phyloP scores from a whole-genome alignment of 2,888 invertebrate species.

The Dioctria linearis region DNA sequence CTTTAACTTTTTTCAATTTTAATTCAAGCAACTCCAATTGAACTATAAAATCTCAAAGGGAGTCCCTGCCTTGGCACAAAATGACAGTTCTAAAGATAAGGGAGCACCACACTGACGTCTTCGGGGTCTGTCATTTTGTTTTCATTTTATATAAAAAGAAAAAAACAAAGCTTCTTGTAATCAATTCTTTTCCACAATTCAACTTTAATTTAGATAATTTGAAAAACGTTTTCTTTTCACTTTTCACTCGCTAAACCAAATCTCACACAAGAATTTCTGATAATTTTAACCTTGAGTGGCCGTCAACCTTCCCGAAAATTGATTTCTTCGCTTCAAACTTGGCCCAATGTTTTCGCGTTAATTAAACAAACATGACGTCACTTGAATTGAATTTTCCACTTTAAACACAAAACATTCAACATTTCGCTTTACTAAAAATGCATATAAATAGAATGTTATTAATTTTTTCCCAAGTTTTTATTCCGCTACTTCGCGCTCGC shows the following conservation, averaged over 20 bases:
- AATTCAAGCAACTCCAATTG: constrained; percentile 12
- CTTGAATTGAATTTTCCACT: constrained; percentile 9
- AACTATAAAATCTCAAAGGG: constrained; percentile 20
- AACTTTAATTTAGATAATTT: too few relatives aligned
- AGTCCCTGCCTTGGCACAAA: neutral
- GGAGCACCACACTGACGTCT: constrained; percentile 36
- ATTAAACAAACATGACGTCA: constrained; percentile 40
- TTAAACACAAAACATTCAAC: neutral
- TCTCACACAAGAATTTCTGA: neutral
- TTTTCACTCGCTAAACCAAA: neutral
- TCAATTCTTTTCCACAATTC: too few relatives aligned
- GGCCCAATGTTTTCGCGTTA: constrained; percentile 20
- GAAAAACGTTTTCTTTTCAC: too few relatives aligned
- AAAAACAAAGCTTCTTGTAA: too few relatives aligned
- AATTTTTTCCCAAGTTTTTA: constrained; percentile 3
- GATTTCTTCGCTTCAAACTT: constrained; percentile 36
- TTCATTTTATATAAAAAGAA: neutral
- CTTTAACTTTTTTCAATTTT: neutral
- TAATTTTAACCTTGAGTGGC: constrained; percentile 38
- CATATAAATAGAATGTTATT: constrained; percentile 16
- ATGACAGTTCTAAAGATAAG: constrained; percentile 23
- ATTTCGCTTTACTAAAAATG: neutral
- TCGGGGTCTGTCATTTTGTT: constrained; percentile 29
- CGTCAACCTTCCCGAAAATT: constrained; percentile 50
- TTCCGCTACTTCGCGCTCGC: constrained; percentile 11